phyloP scores from a whole-genome alignment of 2,888 invertebrate species.

The Drosophila demipolita region DNA sequence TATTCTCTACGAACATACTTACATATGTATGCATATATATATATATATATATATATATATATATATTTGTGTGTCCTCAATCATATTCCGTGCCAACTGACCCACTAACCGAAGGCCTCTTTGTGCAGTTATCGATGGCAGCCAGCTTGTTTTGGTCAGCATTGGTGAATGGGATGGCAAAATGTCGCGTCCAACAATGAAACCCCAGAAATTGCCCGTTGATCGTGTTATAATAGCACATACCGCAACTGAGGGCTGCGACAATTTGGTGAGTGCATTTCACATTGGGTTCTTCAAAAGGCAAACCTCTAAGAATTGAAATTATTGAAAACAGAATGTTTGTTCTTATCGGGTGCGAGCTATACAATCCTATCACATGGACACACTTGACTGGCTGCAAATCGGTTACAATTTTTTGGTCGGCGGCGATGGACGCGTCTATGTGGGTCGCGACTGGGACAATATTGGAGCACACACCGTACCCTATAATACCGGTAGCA shows the following conservation, averaged over 20 bases:
- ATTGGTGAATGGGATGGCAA: slow-evolving; percentile 89
- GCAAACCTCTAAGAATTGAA: not conserved
- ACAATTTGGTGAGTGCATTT: slow-evolving; percentile 85
- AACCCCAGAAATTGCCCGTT: slow-evolving; percentile 86
- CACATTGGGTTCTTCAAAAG: not conserved
- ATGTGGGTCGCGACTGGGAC: slow-evolving; percentile 91
- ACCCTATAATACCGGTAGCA: slow-evolving; percentile 88
- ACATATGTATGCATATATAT: not conserved
- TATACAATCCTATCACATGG: slow-evolving; percentile 89
- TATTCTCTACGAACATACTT: not conserved
- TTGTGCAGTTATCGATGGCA: slow-evolving; percentile 43
- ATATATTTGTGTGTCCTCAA: slow-evolving; percentile 7
- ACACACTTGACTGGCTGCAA: slow-evolving; percentile 88
- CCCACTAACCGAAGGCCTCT: slow-evolving; percentile 46
- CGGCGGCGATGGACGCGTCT: slow-evolving; percentile 91
- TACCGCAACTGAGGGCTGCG: slow-evolving; percentile 88
- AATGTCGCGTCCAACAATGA: slow-evolving; percentile 85
- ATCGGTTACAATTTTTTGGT: slow-evolving; percentile 92
- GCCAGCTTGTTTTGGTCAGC: slow-evolving; percentile 86
- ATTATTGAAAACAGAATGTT: slow-evolving; percentile 84
- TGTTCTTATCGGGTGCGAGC: slow-evolving; percentile 86
- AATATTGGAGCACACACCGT: slow-evolving; percentile 89
- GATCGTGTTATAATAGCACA: slow-evolving; percentile 88
- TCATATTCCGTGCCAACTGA: slow-evolving; percentile 9
- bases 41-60: slow-evolving; percentile 6